Evolutionary conservation across 2,888 invertebrate species (phyloP).

Genomic region (Melanotus villosus): DNA sequence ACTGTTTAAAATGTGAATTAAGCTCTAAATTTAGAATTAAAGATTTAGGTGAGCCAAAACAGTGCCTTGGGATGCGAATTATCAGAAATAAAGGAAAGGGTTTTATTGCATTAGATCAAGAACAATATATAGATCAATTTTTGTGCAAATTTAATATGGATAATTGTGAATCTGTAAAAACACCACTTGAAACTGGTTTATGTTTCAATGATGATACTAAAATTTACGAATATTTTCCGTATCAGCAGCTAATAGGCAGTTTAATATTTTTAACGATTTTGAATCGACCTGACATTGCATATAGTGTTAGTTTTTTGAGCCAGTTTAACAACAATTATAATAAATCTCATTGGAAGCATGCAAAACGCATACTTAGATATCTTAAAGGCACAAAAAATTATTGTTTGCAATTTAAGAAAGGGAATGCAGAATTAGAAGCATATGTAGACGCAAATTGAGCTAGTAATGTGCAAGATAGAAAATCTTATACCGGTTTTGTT

Average conservation of each 20-base stretch:
- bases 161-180: slow-evolving; percentile 42
- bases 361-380: slow-evolving; percentile 50
- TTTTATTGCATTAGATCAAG: slow-evolving; percentile 49
- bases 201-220: not conserved
- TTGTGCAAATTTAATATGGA: slow-evolving; percentile 50
- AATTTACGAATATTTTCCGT: slow-evolving; percentile 1
- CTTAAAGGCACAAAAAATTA: slow-evolving; percentile 46
- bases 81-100: slow-evolving; percentile 37
- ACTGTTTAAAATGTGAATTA: slow-evolving; percentile 43
- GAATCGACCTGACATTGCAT: slow-evolving; percentile 52
- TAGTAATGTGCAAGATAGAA: no score
- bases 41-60: slow-evolving; percentile 48
- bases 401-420: slow-evolving; percentile 46
- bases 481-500: slow-evolving; percentile 56
- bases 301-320: slow-evolving; percentile 47
- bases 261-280: slow-evolving; percentile 47
- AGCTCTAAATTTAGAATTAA: slow-evolving; percentile 50
- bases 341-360: slow-evolving; percentile 48
- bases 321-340: slow-evolving; percentile 46
- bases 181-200: slow-evolving; percentile 50
- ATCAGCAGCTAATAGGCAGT: slow-evolving; percentile 49
- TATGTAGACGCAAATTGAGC: slow-evolving; percentile 56
- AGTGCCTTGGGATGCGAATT: slow-evolving; percentile 51
- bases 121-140: slow-evolving; percentile 45
- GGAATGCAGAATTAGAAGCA: slow-evolving; percentile 37